Evolutionary conservation across 1,140 invertebrate genomes (phyloP).

Genomic region (Helicorthomorpha holstii): DNA sequence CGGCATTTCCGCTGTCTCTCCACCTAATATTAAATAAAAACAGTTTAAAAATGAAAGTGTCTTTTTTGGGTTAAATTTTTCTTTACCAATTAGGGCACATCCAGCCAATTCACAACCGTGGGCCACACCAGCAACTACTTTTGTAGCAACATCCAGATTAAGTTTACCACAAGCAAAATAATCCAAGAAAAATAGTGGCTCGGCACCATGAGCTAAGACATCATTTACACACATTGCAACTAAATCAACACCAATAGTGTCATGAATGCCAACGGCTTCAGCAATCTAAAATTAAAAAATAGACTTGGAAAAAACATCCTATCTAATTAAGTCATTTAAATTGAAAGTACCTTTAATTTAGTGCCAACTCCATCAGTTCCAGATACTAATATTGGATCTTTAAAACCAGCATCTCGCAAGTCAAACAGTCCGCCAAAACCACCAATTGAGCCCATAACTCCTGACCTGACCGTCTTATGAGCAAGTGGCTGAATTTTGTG

Average conservation of each 20-base stretch:
- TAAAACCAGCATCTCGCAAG: conserved; percentile 40
- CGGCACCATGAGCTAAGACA: conserved; percentile 80
- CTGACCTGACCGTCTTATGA: conserved; percentile 31
- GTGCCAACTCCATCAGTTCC: conserved; percentile 95
- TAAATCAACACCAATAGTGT: conserved; percentile 81
- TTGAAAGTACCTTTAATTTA: conserved; percentile 56
- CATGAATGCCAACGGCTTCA: conserved; percentile 53
- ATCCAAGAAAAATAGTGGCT: conserved; percentile 88
- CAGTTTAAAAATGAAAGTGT: background rate
- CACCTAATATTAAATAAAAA: conserved; percentile 39
- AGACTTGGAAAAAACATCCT: background rate
- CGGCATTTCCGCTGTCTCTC: conserved; percentile 94
- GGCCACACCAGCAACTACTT: conserved; percentile 67
- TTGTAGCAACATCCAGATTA: conserved; percentile 49
- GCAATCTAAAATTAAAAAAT: conserved; percentile 46
- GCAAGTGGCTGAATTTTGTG: conserved; percentile 59
- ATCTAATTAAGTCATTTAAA: conserved; percentile 7
- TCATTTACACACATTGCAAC: conserved; percentile 98
- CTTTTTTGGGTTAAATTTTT: background rate
- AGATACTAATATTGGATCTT: conserved; percentile 74
- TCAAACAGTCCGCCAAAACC: conserved; percentile 91
- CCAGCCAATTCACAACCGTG: conserved; percentile 69
- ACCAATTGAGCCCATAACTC: conserved; percentile 64
- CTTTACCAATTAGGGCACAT: conserved; percentile 62
- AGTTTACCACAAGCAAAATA: conserved; percentile 86